Evolutionary conservation across 1,140 invertebrate species (phyloP).

Genomic region (Pollicipes pollicipes): DNA sequence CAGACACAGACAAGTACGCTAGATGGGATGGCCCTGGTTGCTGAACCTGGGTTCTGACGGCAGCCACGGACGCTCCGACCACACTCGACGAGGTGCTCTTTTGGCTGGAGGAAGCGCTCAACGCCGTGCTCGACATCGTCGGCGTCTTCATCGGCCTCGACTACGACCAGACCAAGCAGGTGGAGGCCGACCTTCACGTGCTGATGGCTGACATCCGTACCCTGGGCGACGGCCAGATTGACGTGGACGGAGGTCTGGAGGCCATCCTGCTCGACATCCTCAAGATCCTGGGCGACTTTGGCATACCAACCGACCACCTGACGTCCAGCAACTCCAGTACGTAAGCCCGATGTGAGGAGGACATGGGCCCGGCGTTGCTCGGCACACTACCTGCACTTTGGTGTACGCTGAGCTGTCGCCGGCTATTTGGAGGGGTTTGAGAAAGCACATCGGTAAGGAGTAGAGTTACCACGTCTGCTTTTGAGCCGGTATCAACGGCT

Average conservation of each 20-base stretch:
- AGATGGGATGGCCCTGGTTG: too few species aligned
- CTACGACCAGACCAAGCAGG: neutral
- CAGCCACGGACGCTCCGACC: neutral
- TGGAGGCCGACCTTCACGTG: neutral
- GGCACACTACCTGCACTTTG: too few species aligned
- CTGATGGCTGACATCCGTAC: neutral
- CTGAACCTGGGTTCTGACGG: too few species aligned
- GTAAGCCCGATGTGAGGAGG: too few species aligned
- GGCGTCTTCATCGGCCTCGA: neutral
- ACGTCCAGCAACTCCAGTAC: too few species aligned
- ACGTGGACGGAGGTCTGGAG: neutral
- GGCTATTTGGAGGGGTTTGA: too few species aligned
- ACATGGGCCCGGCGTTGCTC: too few species aligned
- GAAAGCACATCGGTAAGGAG: too few species aligned
- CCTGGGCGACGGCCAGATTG: neutral
- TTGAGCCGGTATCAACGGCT: too few species aligned
- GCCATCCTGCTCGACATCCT: neutral
- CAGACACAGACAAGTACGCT: too few species aligned
- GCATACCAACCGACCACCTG: neutral
- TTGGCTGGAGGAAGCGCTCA: neutral
- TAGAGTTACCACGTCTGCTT: too few species aligned
- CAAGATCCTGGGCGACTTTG: neutral
- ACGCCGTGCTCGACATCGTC: neutral
- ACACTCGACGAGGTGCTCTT: neutral
- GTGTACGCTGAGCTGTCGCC: too few species aligned